These are phyloP conservation scores for Halichoerus grypus DNA, from an alignment of 2,113 vertebrate genomes.

Conservation along the genomic window DNA sequence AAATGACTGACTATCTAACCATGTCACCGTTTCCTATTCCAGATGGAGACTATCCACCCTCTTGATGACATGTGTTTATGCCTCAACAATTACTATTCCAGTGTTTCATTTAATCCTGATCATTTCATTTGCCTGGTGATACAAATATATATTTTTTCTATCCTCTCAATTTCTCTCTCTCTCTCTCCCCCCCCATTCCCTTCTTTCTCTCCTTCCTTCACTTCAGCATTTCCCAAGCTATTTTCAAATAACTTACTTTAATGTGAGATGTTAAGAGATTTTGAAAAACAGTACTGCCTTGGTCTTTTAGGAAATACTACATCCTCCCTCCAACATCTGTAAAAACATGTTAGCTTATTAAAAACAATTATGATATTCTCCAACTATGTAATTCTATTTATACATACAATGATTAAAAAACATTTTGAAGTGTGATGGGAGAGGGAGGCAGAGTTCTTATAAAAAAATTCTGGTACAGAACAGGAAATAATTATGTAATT, in stretches of 20 bases:
- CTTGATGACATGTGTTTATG: not conserved
- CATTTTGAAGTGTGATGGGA: not conserved
- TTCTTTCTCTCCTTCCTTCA: not conserved
- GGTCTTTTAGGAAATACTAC: not conserved
- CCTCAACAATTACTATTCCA: not conserved
- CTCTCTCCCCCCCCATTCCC: not conserved
- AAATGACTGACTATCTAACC: not conserved
- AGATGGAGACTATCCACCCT: not conserved
- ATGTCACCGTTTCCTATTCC: not conserved
- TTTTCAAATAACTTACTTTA: slow-evolving; percentile 5
- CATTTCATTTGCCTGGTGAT: not conserved
- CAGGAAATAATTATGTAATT: not conserved
- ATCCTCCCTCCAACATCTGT: not conserved
- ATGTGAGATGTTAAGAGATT: not conserved
- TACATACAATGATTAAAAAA: not conserved
- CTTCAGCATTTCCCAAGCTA: not conserved
- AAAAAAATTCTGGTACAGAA: not conserved
- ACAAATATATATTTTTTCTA: not conserved
- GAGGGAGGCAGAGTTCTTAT: not conserved
- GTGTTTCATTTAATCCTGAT: not conserved
- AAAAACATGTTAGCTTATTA: not conserved
- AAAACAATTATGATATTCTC: not conserved
- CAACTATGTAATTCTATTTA: not conserved
- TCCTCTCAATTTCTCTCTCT: too few relatives aligned
- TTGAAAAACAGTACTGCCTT: not conserved